Evolutionary conservation across 2,113 vertebrate genomes (phyloP).

Genomic region (Elachura formosa): DNA sequence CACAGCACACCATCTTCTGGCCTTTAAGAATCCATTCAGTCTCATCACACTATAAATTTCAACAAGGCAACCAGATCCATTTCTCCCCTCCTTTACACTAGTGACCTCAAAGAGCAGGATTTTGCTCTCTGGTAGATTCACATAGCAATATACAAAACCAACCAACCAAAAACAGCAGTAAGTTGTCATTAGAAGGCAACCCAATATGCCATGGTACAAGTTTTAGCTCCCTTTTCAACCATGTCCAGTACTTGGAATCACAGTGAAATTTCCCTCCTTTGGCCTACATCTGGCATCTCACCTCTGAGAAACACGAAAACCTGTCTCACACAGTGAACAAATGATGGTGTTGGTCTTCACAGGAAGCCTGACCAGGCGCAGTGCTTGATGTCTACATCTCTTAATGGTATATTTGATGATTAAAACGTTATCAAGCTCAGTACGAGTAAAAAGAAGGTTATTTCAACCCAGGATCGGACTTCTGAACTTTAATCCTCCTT

Average conservation of each 20-base stretch:
- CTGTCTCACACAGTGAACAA: neutral
- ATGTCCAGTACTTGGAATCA: neutral
- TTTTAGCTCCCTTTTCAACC: neutral
- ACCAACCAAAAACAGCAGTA: neutral
- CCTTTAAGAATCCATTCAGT: neutral
- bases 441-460: neutral
- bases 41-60: fast-evolving
- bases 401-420: neutral
- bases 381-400: neutral
- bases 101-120: neutral
- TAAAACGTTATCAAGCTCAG: neutral
- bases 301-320: neutral
- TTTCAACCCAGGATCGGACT: neutral
- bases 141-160: neutral
- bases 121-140: neutral
- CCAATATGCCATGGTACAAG: fast-evolving
- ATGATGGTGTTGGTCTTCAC: neutral
- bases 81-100: neutral
- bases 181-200: neutral
- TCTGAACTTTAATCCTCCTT: neutral
- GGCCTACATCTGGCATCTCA: neutral
- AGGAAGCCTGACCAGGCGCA: neutral
- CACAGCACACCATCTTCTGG: neutral
- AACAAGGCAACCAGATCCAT: neutral
- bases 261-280: neutral